These are phyloP conservation scores for Molossus molossus DNA, from an alignment of 2,797 vertebrate species.

Conservation along the genomic window DNA sequence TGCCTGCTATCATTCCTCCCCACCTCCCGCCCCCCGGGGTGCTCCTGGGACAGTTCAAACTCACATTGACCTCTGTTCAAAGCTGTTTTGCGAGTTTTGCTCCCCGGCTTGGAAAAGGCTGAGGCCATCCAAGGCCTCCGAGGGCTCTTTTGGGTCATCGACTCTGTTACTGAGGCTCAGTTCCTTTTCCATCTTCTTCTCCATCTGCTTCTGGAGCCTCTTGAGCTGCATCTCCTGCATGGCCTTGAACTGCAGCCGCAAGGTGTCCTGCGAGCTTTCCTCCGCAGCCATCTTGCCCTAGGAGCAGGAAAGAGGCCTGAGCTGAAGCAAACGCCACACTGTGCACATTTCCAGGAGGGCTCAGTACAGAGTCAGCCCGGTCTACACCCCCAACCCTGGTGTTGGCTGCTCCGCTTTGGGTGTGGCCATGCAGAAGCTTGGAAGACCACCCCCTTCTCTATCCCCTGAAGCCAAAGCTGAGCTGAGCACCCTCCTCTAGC, in stretches of 20 bases:
- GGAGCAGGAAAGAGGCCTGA: not conserved
- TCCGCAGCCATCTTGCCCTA: constrained; percentile 90
- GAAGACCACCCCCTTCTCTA: not conserved
- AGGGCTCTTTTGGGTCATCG: not conserved
- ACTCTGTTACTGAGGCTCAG: constrained; percentile 37
- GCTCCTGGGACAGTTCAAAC: not conserved
- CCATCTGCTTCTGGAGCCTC: constrained; percentile 89
- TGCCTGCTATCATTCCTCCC: no score
- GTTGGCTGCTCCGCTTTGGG: not conserved
- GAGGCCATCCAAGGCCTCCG: constrained; percentile 84
- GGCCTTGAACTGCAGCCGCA: constrained; percentile 93
- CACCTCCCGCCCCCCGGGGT: no score
- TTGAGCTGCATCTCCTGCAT: constrained; percentile 94
- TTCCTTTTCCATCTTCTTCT: constrained; percentile 89
- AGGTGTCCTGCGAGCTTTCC: constrained; percentile 85
- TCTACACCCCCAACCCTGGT: not conserved
- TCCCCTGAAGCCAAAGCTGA: not conserved
- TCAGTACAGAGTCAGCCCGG: not conserved
- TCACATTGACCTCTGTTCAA: constrained; percentile 88
- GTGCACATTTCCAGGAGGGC: not conserved
- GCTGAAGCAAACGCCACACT: not conserved
- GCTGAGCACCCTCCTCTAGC: not conserved
- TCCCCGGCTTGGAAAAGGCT: constrained; percentile 84
- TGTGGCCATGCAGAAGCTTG: not conserved
- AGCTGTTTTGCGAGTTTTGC: constrained; percentile 71